These are phyloP conservation scores for Tipula confusa DNA, from an alignment of 2,888 invertebrate species.

Conservation along the genomic window DNA sequence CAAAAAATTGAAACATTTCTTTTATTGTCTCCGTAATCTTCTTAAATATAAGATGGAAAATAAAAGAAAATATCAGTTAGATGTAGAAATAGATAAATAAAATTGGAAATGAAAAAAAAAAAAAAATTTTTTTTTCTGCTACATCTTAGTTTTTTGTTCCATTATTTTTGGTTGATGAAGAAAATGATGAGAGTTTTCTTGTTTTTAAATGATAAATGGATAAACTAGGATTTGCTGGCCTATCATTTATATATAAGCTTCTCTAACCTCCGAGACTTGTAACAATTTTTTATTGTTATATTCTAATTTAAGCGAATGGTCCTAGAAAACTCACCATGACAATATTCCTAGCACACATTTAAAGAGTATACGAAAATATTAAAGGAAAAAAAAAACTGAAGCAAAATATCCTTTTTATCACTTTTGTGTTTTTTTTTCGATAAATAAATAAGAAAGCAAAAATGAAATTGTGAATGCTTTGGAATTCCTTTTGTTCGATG, in stretches of 20 bases:
- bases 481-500: slow-evolving; percentile 20
- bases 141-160: background rate
- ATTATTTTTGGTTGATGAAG: background rate
- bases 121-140: slow-evolving; percentile 14
- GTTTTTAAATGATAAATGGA: slow-evolving; percentile 13
- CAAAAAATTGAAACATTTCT: slow-evolving; percentile 28
- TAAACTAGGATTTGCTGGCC: slow-evolving; percentile 1
- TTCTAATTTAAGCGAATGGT: background rate
- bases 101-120: slow-evolving; percentile 21
- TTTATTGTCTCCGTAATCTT: slow-evolving; percentile 29
- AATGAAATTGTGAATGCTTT: background rate
- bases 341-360: background rate
- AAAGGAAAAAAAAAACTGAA: background rate
- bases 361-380: background rate
- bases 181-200: background rate
- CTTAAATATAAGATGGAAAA: slow-evolving; percentile 8
- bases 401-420: background rate
- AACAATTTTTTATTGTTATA: background rate
- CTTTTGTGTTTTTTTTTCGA: background rate
- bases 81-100: slow-evolving; percentile 26
- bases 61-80: slow-evolving; percentile 21
- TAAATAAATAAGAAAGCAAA: slow-evolving; percentile 13
- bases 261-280: background rate
- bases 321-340: background rate
- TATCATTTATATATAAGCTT: background rate